Evolutionary conservation across 2,888 invertebrate species (phyloP), one percentile per base, ranked within the genome.

Genomic region (Agrochola circellaris): DNA sequence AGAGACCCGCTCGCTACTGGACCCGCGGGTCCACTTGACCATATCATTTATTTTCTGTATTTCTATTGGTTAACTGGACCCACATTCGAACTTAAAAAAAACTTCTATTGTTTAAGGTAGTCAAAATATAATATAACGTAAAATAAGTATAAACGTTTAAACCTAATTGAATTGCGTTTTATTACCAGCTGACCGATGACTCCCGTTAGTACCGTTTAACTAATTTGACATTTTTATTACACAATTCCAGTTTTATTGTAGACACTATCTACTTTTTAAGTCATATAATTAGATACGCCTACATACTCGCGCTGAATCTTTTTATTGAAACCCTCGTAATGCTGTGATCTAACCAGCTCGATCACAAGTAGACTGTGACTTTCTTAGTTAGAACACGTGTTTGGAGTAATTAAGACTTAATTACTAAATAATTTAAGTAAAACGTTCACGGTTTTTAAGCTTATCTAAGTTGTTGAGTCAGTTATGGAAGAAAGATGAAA

Each of bases 331-430:
- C 17, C 17, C 30, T 72, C 60, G 69, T 78, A 86, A 86, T 13
- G 26, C n/a, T 60, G 68, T 84, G 83, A 84, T 75, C 69, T 84
- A 84, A 86, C 67, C 38, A 2, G 34, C 76, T 68, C 30, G 34
- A 81, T 69, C 54, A 45, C 26, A 86, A 83, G 30, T 83, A 86
- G 86, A 88, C 71, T 86, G 74, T 86, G 72, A 81, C 77, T 70
- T 72, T 79, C 61, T 38, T 17, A 54, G 54, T 38, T 17, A 54
- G 54, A 69, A 64, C 84, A 79, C 51, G 69, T 84, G 66, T 73
- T 42, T 34, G 20, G 11, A 68, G 38, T 77, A 72, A 86, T 70
- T 69, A 69, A 54, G 42, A 23, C 17, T 48, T 54, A 66, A 79
- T 54, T 64, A 64, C 7, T 65, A 74, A 73, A 82, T 74, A 45